Base-by-base conservation (phyloP, 1,140 invertebrate genomes). In the Drosophila mayri region DNA sequence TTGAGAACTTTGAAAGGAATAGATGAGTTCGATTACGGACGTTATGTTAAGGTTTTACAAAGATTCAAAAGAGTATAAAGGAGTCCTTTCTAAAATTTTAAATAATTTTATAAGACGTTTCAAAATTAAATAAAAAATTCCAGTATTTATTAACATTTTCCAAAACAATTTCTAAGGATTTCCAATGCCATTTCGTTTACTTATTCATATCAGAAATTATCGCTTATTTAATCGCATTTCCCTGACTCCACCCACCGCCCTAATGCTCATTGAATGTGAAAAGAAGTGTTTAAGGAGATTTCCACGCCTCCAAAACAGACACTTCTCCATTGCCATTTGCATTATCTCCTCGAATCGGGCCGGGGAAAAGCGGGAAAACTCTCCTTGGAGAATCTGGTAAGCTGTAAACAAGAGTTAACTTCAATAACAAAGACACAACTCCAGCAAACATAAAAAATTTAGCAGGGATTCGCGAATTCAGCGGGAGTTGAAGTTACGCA, bases 161-260 rank as follows among this genome's bases (percentile, higher is more conserved):
- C 37, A 6, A 28, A 6, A 9, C 25, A 38, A 28, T 10, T 16
- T 38, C 22, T 3, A 12, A 14, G 10, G 20, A 3, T 55, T 54
- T n/a, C 20, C n/a, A 0, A 9, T 22, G n/a, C 43, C 44, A 60
- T 52, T 58, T 44, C 22, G 7, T 32, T 81, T 63, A 70, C 68
- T 83, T 83, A 83, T 83, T 87, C 43, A 88, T 84, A 88, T 80
- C 58, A 68, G 73, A 84, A 90, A 90, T 90, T 78, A 88, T 88
- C 84, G 68, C 52, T 68, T 74, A 75, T 81, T 84, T 84, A 87
- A 84, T 80, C 85, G 68, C 63, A 66, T 77, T 73, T 73, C 37
- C 57, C 18, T 22, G 32, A 38, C 52, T n/a, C 20, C 37, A 32
- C 41, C 32, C 54, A 16, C 44, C 20, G 10, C 14, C 38, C 18